Percentiles rank a stretch among this genome's conserved stretches.
Conservation (phyloP, 1,140 invertebrate species). For the Cataglyphis hispanica region DNA sequence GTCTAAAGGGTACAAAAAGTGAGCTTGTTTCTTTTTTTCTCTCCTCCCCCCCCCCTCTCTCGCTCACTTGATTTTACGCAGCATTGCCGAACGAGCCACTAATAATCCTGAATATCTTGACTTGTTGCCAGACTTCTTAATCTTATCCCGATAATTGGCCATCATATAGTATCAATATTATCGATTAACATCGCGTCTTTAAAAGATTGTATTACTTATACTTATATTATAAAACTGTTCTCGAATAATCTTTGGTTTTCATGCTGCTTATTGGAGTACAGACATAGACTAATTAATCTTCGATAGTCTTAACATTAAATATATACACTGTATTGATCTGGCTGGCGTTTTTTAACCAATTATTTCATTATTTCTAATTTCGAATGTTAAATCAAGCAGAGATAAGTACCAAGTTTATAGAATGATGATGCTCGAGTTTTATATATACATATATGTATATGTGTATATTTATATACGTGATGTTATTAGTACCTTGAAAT, state of each 20-base stretch:
- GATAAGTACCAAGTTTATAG: background rate
- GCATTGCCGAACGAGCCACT: background rate
- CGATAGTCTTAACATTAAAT: background rate
- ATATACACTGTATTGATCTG: background rate
- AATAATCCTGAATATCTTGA: slow-evolving; percentile 57
- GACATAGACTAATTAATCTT: background rate
- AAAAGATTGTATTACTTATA: background rate
- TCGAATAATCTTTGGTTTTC: background rate
- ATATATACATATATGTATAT: background rate
- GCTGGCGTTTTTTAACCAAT: background rate
- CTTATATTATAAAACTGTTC: background rate
- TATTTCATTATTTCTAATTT: slow-evolving; percentile 9
- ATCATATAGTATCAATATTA: slow-evolving; percentile 13
- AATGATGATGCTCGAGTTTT: background rate
- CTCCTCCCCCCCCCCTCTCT: background rate
- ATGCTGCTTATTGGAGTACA: background rate
- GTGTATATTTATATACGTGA: background rate
- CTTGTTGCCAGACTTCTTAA: slow-evolving; percentile 58
- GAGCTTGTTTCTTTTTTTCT: background rate
- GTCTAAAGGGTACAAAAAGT: slow-evolving; percentile 9
- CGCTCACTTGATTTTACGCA: background rate
- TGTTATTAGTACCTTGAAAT: slow-evolving; percentile 12
- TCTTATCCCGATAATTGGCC: slow-evolving; percentile 53
- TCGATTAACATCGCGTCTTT: background rate
- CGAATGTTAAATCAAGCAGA: background rate